Percentiles rank a stretch among this genome's conserved stretches.
Conservation (phyloP, 2,888 invertebrate genomes). For the Spicauda simplicius region DNA sequence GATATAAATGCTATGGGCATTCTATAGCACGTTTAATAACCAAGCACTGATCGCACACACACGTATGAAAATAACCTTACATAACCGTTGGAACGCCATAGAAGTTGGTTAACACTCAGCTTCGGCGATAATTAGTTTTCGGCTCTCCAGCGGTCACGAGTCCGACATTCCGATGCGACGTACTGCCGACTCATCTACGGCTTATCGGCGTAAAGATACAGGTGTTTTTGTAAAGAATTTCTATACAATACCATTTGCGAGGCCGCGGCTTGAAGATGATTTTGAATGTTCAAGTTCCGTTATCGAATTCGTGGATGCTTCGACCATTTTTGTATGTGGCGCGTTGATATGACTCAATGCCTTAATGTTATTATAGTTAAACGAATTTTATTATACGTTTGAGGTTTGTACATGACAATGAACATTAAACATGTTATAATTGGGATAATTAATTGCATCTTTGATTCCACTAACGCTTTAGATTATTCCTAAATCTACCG, state of each 20-base stretch:
- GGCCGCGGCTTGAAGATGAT: slow-evolving; percentile 44
- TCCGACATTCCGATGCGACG: slow-evolving; percentile 60
- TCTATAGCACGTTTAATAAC: neutral
- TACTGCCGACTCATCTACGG: slow-evolving; percentile 69
- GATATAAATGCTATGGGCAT: too few species aligned
- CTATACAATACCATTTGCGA: slow-evolving; percentile 58
- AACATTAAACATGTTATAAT: neutral
- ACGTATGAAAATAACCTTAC: neutral
- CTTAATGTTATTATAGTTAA: neutral
- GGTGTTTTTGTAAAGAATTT: slow-evolving; percentile 65
- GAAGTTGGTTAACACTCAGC: slow-evolving; percentile 49
- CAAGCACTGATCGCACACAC: neutral
- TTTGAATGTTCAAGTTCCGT: slow-evolving; percentile 49
- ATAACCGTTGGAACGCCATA: slow-evolving; percentile 37
- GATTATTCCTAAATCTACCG: slow-evolving; percentile 58
- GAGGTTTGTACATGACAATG: too few species aligned
- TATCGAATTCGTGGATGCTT: slow-evolving; percentile 43
- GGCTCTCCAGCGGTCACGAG: slow-evolving; percentile 69
- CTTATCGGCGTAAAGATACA: slow-evolving; percentile 63
- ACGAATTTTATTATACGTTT: too few species aligned
- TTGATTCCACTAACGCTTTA: slow-evolving; percentile 35
- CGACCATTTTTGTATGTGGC: slow-evolving; percentile 38
- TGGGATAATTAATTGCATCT: neutral
- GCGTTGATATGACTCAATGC: slow-evolving; percentile 17
- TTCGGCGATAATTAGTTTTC: slow-evolving; percentile 70